A percentile compares a stretch with the other conserved stretches of the same genome.
phyloP scores from a whole-genome alignment of 2,888 invertebrate species.

The Lapara coniferarum region DNA sequence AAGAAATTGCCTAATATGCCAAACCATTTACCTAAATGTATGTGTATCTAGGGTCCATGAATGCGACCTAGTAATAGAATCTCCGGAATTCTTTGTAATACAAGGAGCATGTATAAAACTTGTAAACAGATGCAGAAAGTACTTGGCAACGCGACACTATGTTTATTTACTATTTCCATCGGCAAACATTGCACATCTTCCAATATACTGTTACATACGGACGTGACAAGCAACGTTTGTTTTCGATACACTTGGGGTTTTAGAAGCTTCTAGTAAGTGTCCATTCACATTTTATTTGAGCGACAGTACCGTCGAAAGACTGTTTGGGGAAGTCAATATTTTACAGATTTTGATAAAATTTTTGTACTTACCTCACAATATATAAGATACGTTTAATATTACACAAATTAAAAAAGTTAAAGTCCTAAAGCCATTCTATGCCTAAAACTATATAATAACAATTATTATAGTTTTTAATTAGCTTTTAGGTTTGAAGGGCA shows the following conservation, averaged over 20 bases:
- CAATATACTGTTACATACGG: slow-evolving; percentile 38
- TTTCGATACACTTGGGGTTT: slow-evolving; percentile 50
- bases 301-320: slow-evolving; percentile 29
- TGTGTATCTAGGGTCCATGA: too few relatives aligned
- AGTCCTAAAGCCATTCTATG: too few relatives aligned
- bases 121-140: slow-evolving; percentile 10
- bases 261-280: slow-evolving; percentile 26
- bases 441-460: too few relatives aligned
- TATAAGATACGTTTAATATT: too few relatives aligned
- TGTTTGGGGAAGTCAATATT: slow-evolving; percentile 14
- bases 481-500: too few relatives aligned
- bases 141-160: slow-evolving; percentile 16
- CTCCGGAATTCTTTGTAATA: background rate
- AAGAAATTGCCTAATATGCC: too few relatives aligned
- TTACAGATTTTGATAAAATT: too few relatives aligned
- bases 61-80: too few relatives aligned
- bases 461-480: too few relatives aligned
- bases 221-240: slow-evolving; percentile 56
- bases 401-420: too few relatives aligned
- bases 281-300: slow-evolving; percentile 11
- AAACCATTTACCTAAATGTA: too few relatives aligned
- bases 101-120: slow-evolving; percentile 5
- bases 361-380: too few relatives aligned
- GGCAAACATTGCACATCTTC: slow-evolving; percentile 39
- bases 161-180: slow-evolving; percentile 23